Evolutionary conservation across 37 sponge, comb jelly and placozoan species (phyloP), one percentile per base, ranked within the genome.

Genomic region (Mnemiopsis leidyi): DNA sequence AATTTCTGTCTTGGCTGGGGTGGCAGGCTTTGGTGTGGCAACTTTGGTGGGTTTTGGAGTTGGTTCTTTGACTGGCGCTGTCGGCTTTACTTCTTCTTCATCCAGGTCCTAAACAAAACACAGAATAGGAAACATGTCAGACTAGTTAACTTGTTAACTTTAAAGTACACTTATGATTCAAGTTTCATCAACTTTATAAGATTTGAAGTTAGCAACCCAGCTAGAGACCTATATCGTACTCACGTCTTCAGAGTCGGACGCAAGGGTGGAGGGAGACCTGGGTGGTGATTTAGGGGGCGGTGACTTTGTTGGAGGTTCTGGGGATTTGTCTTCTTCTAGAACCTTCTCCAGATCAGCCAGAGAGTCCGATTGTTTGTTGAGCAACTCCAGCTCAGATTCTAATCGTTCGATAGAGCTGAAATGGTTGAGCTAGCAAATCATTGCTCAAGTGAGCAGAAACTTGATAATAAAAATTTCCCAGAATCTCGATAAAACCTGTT

Each of bases 331-430:
- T 23, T 85, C 90, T 13, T 23, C 90, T 40, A 85, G 2, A 16
- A 26, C 61, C 26, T 33, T 28, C 24, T 85, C 90, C 35, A 40
- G 26, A 18, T 85, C 90, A 36, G 48, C 61, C 90, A 85, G 48
- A 40, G 90, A 38, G 0, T 28, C 35, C 61, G 40, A 21, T 85
- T 39, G 90, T 29, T 85, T 9, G 90, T 85, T 40, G 48, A 85
- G 24, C 21, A 23, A 28, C 26, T 85, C 61, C 36, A 85, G 39
- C 61, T 85, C 90, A 28, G 90, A 38, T 37, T 85, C 90, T n/a
- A 85, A 23, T 37, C 90, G 1, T 38, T 28, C 35, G 13, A 85
- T 39, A 0, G 32, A 33, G 0, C 90, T 85, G 82, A 20, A n/a
- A n/a, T n/a, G n/a, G n/a, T n/a, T n/a, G n/a, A n/a, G n/a, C n/a